phyloP scores from a whole-genome alignment of 2,888 invertebrate species.

The Glomeris marginata region DNA sequence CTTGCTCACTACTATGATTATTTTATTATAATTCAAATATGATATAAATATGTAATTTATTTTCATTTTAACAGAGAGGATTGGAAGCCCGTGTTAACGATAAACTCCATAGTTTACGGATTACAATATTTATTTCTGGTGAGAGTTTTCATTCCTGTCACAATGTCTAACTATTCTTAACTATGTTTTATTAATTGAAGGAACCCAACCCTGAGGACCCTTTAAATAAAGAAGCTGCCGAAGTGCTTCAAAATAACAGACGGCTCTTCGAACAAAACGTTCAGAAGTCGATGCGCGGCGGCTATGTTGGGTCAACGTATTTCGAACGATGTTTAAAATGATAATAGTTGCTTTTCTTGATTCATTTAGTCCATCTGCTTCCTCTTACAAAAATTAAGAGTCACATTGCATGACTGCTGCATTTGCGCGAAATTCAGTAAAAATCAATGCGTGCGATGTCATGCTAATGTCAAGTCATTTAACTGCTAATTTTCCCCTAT shows the following conservation, averaged over 20 bases:
- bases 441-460: too few species aligned
- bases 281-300: slow-evolving; percentile 88
- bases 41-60: too few species aligned
- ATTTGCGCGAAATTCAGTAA: too few species aligned
- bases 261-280: slow-evolving; percentile 92
- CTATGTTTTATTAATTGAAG: slow-evolving; percentile 34
- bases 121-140: slow-evolving; percentile 93
- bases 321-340: slow-evolving; percentile 94
- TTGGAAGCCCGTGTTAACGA: slow-evolving; percentile 97
- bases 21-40: too few species aligned
- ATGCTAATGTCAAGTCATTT: too few species aligned
- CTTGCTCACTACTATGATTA: too few species aligned
- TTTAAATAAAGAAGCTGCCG: slow-evolving; percentile 94
- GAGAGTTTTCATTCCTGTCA: too few species aligned
- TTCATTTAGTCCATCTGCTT: neutral
- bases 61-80: slow-evolving; percentile 53
- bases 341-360: slow-evolving; percentile 30
- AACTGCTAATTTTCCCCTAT: too few species aligned
- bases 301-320: slow-evolving; percentile 82
- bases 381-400: neutral
- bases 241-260: slow-evolving; percentile 85
- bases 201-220: slow-evolving; percentile 99
- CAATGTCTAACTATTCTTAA: neutral
- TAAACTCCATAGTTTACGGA: slow-evolving; percentile 95
- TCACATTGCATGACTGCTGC: neutral